Evolutionary conservation across 2,113 vertebrate genomes (phyloP).

Genomic region (Vidua macroura): DNA sequence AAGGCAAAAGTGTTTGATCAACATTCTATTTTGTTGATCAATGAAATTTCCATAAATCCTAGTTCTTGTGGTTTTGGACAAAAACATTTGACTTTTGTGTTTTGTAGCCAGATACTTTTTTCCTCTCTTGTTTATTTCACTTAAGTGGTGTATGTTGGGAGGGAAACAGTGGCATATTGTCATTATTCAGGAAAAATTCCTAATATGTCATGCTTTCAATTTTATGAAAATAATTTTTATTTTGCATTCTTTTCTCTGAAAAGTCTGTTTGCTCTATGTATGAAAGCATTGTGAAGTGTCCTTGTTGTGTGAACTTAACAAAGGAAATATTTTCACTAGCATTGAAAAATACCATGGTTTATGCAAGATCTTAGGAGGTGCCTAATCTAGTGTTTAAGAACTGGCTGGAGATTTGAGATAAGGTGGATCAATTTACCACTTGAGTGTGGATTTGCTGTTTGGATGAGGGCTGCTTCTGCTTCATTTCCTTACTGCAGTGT

Average conservation of each 20-base stretch:
- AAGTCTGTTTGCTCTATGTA: background rate
- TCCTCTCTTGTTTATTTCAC: background rate
- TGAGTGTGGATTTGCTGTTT: background rate
- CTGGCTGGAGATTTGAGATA: background rate
- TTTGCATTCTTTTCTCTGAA: background rate
- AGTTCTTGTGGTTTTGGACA: background rate
- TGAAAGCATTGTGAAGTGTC: background rate
- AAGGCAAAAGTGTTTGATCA: background rate
- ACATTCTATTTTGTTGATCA: background rate
- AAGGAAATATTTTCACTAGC: background rate
- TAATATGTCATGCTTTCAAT: background rate
- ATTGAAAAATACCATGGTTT: background rate
- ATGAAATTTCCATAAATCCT: background rate
- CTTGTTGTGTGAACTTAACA: background rate
- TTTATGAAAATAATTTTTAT: background rate
- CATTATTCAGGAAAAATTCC: background rate
- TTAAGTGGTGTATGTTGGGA: background rate
- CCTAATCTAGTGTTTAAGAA: background rate
- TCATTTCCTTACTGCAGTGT: background rate
- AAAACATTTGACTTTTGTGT: background rate
- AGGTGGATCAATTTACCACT: background rate
- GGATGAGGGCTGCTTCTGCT: background rate
- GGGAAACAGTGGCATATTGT: background rate
- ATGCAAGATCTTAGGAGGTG: background rate
- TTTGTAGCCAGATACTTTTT: background rate